A percentile compares a stretch with the other conserved stretches of the same genome.
Evolutionary conservation across 2,888 invertebrate species (phyloP).

Genomic region (Phanerotoma sp.): DNA sequence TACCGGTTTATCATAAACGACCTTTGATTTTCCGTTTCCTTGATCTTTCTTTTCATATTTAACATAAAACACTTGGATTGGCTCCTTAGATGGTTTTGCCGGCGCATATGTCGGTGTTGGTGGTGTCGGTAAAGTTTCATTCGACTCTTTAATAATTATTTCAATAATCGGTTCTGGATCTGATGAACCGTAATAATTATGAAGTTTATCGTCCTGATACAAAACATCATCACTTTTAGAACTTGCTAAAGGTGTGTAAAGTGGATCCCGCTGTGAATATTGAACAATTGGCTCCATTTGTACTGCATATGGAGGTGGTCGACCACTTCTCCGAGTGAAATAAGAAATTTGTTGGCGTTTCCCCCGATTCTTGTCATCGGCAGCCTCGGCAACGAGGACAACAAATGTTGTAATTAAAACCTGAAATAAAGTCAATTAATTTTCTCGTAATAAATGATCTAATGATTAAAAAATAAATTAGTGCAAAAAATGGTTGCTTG

Average conservation of each 20-base stretch:
- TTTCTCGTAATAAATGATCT: conserved; percentile 15
- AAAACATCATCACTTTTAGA: conserved; percentile 58
- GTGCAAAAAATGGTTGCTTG: conserved; percentile 31
- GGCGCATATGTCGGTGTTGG: conserved; percentile 58
- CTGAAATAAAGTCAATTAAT: conserved; percentile 30
- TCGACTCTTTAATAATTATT: conserved; percentile 89
- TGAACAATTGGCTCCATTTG: conserved; percentile 80
- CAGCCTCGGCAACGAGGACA: conserved; percentile 39
- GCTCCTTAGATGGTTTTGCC: conserved; percentile 69
- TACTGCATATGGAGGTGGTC: conserved; percentile 73
- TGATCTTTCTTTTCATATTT: conserved; percentile 79
- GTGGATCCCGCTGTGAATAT: conserved; percentile 77
- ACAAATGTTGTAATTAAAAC: conserved; percentile 34
- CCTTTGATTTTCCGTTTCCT: conserved; percentile 69
- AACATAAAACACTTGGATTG: conserved; percentile 88
- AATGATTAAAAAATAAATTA: conserved; percentile 34
- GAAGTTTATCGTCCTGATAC: conserved; percentile 38
- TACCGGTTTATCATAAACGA: conserved; percentile 78
- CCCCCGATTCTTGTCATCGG: conserved; percentile 44
- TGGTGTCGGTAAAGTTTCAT: conserved; percentile 72
- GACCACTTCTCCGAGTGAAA: conserved; percentile 43
- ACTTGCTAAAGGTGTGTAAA: conserved; percentile 65
- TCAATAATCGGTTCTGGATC: conserved; percentile 89
- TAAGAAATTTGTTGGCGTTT: conserved; percentile 51
- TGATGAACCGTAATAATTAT: conserved; percentile 59